Conservation (phyloP, 1,140 invertebrate species). For the Colletes gigas region DNA sequence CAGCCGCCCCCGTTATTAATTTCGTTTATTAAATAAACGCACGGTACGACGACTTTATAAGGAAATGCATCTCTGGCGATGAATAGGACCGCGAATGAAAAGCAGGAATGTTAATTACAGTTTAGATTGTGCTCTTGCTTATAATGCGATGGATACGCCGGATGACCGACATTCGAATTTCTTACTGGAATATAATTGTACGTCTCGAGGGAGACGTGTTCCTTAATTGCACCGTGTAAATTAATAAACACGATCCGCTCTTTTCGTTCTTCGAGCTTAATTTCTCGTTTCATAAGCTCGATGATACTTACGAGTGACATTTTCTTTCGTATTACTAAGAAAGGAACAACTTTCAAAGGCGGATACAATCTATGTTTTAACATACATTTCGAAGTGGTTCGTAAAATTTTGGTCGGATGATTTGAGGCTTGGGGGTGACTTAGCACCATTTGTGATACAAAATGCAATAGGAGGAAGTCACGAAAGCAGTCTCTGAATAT, state of each 20-base stretch:
- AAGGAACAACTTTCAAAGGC: too few relatives aligned
- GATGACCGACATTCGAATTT: slow-evolving; percentile 24
- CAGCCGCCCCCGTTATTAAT: slow-evolving; percentile 12
- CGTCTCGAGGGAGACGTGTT: too few relatives aligned
- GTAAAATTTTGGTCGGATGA: too few relatives aligned
- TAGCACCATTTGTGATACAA: too few relatives aligned
- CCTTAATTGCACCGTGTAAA: background rate
- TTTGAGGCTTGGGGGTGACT: too few relatives aligned
- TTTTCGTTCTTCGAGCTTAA: background rate
- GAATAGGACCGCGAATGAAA: slow-evolving; percentile 6
- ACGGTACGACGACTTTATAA: background rate
- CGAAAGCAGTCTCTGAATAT: too few relatives aligned
- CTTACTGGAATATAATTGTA: background rate
- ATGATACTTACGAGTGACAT: too few relatives aligned
- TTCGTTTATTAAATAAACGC: slow-evolving; percentile 23
- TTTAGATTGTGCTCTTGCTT: background rate
- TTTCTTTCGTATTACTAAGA: too few relatives aligned
- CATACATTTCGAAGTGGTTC: too few relatives aligned
- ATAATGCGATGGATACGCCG: background rate
- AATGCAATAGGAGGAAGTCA: too few relatives aligned
- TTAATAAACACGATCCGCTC: background rate
- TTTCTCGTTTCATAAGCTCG: too few relatives aligned
- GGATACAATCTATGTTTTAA: too few relatives aligned
- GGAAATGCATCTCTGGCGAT: background rate
- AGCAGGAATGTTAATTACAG: slow-evolving; percentile 34